A percentile compares a stretch with the other conserved stretches of the same genome.
phyloP scores from a whole-genome alignment of 2,888 invertebrate genomes.

The Dynastes tityus region DNA sequence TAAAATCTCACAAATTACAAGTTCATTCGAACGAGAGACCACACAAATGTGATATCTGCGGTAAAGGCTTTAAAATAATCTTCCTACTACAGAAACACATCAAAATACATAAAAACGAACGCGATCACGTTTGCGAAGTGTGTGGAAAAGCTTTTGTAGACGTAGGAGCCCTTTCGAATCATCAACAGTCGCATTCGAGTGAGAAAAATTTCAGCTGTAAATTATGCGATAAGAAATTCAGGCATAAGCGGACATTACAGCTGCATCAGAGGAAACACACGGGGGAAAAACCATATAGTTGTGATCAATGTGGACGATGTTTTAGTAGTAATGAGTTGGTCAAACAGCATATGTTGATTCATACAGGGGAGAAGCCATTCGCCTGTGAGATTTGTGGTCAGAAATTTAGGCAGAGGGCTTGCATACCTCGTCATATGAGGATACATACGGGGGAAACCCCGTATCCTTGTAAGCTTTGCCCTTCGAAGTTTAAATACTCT shows the following conservation, averaged over 20 bases:
- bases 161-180: neutral
- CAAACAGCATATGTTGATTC: conserved; percentile 15
- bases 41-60: conserved; percentile 11
- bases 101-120: conserved; percentile 15
- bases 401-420: neutral
- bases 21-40: conserved; percentile 23
- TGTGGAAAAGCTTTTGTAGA: conserved; percentile 24
- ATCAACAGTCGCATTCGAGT: neutral
- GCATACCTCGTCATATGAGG: conserved; percentile 19
- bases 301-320: conserved; percentile 1
- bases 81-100: conserved; percentile 13
- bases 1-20: conserved; percentile 2
- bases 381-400: conserved; percentile 21
- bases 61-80: conserved; percentile 20
- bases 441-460: conserved; percentile 38
- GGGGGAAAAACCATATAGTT: neutral
- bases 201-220: conserved; percentile 28
- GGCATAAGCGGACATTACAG: neutral
- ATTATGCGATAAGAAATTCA: conserved; percentile 16
- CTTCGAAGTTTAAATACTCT: conserved; percentile 14
- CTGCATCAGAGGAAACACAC: neutral
- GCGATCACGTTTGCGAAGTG: conserved; percentile 20
- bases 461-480: conserved; percentile 25
- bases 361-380: conserved; percentile 29
- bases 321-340: neutral